Evolutionary conservation across 2,113 vertebrate species (phyloP).

Genomic region (Elaphurus davidianus): DNA sequence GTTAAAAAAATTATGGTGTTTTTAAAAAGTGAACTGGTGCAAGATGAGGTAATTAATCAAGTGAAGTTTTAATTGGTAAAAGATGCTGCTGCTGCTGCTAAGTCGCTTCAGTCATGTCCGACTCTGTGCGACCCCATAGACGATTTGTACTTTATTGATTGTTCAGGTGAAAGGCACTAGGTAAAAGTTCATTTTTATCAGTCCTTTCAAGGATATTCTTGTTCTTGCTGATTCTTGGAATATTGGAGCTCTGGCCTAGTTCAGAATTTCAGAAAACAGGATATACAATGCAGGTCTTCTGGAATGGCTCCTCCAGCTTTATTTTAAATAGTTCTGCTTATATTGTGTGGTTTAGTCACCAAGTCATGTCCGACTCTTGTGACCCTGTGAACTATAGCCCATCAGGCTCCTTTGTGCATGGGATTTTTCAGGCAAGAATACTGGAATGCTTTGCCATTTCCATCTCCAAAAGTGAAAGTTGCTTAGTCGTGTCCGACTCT

Average conservation of each 20-base stretch:
- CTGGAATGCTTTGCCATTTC: neutral
- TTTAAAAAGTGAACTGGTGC: neutral
- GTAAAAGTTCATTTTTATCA: neutral
- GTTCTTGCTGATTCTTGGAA: neutral
- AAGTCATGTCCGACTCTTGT: neutral
- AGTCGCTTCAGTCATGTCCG: too few relatives aligned
- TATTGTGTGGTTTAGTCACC: neutral
- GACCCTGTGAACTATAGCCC: neutral
- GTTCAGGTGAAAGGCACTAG: neutral
- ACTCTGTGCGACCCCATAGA: too few relatives aligned
- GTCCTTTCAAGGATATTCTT: neutral
- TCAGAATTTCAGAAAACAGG: neutral
- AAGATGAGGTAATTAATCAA: neutral
- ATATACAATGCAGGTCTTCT: neutral
- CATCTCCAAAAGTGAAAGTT: neutral
- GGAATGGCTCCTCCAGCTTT: neutral
- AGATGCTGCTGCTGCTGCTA: neutral
- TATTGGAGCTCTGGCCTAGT: neutral
- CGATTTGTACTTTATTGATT: neutral
- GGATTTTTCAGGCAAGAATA: neutral
- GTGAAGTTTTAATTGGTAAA: neutral
- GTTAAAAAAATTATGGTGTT: neutral
- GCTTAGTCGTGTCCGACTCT: neutral
- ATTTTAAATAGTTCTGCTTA: neutral
- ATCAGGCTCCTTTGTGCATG: neutral